Evolutionary conservation across 2,797 vertebrate species (phyloP).

Genomic region (Sylvia borin): DNA sequence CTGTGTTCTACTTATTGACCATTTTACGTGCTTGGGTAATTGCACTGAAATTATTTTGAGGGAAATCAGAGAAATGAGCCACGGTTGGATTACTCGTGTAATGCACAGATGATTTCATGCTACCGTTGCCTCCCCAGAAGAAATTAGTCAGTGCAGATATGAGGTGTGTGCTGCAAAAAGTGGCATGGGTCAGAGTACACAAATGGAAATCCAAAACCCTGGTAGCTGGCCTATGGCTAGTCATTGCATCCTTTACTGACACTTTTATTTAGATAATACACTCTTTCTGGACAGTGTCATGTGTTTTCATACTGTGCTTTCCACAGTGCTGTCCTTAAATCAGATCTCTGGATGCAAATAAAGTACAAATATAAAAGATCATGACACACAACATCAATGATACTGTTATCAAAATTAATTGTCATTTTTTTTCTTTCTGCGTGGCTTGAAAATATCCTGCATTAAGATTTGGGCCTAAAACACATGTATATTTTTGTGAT

Average conservation of each 20-base stretch:
- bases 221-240: background rate
- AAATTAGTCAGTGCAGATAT: background rate
- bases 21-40: background rate
- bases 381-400: background rate
- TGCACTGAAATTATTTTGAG: slow-evolving; percentile 9
- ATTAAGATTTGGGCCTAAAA: background rate
- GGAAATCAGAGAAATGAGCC: background rate
- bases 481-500: background rate
- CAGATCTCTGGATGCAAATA: background rate
- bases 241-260: background rate
- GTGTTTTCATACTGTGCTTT: background rate
- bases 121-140: background rate
- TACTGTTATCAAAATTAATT: background rate
- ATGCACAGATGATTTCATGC: background rate
- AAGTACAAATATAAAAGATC: background rate
- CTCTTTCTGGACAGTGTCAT: background rate
- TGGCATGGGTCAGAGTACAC: background rate
- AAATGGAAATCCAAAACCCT: background rate
- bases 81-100: background rate
- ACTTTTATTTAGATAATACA: background rate
- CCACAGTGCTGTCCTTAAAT: background rate
- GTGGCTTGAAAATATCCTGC: background rate
- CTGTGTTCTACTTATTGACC: background rate
- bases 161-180: background rate
- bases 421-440: background rate